phyloP scores from a whole-genome alignment of 2,113 vertebrate genomes.

The Sander lucioperca region DNA sequence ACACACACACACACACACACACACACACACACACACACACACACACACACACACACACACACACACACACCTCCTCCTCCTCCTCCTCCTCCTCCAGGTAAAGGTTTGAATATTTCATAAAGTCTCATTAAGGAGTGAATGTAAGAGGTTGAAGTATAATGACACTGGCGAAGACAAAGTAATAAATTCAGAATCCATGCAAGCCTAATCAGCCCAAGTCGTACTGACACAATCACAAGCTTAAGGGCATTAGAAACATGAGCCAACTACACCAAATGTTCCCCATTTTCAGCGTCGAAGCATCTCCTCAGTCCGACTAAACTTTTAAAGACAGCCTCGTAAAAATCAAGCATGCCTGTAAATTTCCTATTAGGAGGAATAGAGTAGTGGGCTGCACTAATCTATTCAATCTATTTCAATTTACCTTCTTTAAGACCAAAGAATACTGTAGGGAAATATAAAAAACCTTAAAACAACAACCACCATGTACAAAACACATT shows the following conservation, averaged over 20 bases:
- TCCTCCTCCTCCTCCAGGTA: conserved; percentile 65
- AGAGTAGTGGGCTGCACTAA: neutral
- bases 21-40: neutral
- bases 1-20: neutral
- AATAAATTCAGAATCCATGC: conserved; percentile 67
- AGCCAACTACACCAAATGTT: conserved; percentile 36
- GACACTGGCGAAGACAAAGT: conserved; percentile 54
- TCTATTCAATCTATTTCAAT: neutral
- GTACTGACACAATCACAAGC: conserved; percentile 52
- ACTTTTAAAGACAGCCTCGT: conserved; percentile 7
- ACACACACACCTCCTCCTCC: conserved; percentile 41
- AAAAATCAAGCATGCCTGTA: neutral
- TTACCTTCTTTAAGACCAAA: neutral
- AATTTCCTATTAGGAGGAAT: neutral
- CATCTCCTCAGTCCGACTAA: neutral
- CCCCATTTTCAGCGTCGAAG: conserved; percentile 11
- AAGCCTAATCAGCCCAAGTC: conserved; percentile 55
- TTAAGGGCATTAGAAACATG: conserved; percentile 42
- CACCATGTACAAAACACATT: neutral
- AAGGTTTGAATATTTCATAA: conserved; percentile 79
- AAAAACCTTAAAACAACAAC: neutral
- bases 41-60: conserved; percentile 1
- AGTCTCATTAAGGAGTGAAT: conserved; percentile 73
- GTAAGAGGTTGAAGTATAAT: conserved; percentile 66
- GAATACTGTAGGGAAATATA: neutral